Evolutionary conservation across 2,113 vertebrate species (phyloP).

Genomic region (Myotis yumanensis): DNA sequence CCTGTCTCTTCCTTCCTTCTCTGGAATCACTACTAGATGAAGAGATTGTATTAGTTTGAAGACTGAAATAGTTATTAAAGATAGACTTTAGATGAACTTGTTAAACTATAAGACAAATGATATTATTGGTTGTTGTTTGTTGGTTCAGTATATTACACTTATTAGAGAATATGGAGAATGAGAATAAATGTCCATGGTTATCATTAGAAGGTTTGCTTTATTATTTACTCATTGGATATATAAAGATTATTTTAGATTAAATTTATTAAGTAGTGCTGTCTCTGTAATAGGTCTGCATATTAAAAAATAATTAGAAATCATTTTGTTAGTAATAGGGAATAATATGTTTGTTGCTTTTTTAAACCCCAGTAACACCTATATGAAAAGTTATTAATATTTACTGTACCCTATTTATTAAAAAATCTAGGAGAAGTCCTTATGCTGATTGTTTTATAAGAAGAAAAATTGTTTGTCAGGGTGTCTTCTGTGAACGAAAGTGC

Average conservation of each 20-base stretch:
- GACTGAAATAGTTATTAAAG: not conserved
- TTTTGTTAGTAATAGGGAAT: not conserved
- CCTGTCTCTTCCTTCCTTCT: not conserved
- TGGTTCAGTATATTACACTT: not conserved
- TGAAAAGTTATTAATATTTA: not conserved
- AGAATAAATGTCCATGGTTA: not conserved
- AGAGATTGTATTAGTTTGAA: slow-evolving; percentile 34
- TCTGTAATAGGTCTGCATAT: not conserved
- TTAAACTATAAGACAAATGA: not conserved
- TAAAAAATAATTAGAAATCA: slow-evolving; percentile 3
- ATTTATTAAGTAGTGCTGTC: not conserved
- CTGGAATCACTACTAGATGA: not conserved
- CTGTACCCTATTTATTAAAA: not conserved
- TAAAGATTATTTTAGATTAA: not conserved
- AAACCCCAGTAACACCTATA: not conserved
- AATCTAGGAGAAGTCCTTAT: not conserved
- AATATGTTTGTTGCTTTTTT: not conserved
- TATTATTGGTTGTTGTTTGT: not conserved
- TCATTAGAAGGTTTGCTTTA: not conserved
- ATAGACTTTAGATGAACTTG: not conserved
- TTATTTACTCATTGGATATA: not conserved
- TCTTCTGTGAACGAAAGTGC: slow-evolving; percentile 76
- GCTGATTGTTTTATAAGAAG: not conserved
- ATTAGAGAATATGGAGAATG: not conserved
- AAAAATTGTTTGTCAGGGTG: slow-evolving; percentile 55